Base-by-base conservation (phyloP, 2,797 vertebrate genomes). In the Pangasius sanitwongsei region DNA sequence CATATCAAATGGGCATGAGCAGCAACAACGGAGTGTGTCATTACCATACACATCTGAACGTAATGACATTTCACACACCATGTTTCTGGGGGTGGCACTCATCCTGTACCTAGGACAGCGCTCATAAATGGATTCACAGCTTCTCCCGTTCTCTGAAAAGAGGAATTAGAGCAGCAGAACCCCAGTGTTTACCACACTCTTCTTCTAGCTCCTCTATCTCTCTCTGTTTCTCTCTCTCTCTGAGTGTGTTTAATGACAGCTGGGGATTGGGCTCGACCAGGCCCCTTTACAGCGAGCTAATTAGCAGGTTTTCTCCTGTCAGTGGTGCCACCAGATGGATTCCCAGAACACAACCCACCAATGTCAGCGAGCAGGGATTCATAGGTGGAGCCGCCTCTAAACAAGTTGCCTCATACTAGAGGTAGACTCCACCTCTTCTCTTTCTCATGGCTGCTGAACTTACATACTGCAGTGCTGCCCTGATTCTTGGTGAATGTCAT, bases 291-390 rank as follows among this genome's bases (percentile, higher is more conserved):
- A 94, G 93, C 92, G 91, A 95, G 91, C 95, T 96, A 96, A 96
- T 96, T 96, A 96, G 94, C 94, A 94, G 93, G 92, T 94, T 96
- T 94, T 91, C 91, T 94, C 93, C 93, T 93, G 94, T 96, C 94
- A 93, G 88, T 72, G 88, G 92, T 90, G 91, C 92, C 92, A 94
- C 92, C 94, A 94, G 92, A 94, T 92, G 94, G 93, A 93, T 92
- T 93, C 92, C 92, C 91, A 92, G 83, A 90, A 92, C 90, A 92
- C 90, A 89, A 31, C 87, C 90, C 88, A 89, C 90, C 93, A 90
- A 92, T 92, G 93, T 93, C 94, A 93, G 91, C 48, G 87, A 94
- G 93, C 88, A 88, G 90, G 92, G 89, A 92, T 90, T 93, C 88
- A 72, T 94, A 94, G 94, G 94, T 94, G 92, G 92, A 93, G 84